Evolutionary conservation across 2,888 invertebrate genomes (phyloP).

Genomic region (Drosophila macrothrix): DNA sequence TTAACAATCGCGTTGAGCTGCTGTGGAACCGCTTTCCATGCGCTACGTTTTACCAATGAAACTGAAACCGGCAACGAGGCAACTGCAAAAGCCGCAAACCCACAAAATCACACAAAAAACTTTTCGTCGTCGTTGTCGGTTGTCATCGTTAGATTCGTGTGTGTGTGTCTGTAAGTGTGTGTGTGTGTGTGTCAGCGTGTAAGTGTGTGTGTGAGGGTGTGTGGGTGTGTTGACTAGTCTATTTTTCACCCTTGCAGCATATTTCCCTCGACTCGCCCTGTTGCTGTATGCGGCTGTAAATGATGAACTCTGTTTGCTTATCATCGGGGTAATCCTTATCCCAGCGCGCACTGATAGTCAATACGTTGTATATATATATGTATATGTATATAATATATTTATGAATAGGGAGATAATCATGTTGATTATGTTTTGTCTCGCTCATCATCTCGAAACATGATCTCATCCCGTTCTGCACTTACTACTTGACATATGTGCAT

Average conservation of each 20-base stretch:
- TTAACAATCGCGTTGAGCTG: slow-evolving; percentile 42
- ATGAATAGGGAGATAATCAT: slow-evolving; percentile 52
- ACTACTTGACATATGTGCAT: slow-evolving; percentile 12
- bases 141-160: slow-evolving; percentile 25
- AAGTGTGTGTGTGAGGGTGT: slow-evolving; percentile 19
- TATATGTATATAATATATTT: slow-evolving; percentile 5
- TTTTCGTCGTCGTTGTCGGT: slow-evolving; percentile 41
- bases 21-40: slow-evolving; percentile 69
- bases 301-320: slow-evolving; percentile 57
- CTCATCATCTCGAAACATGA: slow-evolving; percentile 54
- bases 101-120: slow-evolving; percentile 48
- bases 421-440: slow-evolving; percentile 29
- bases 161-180: background rate
- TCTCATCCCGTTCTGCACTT: slow-evolving; percentile 47
- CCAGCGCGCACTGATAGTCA: slow-evolving; percentile 47
- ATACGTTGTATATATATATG: slow-evolving; percentile 17
- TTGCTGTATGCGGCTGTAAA: slow-evolving; percentile 13
- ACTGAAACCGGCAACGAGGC: slow-evolving; percentile 65
- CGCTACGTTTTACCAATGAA: slow-evolving; percentile 70
- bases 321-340: slow-evolving; percentile 56
- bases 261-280: slow-evolving; percentile 31
- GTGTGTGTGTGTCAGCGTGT: background rate
- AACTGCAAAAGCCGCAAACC: slow-evolving; percentile 55
- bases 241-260: slow-evolving; percentile 51
- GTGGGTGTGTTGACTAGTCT: slow-evolving; percentile 25